Evolutionary conservation across 1,140 invertebrate genomes (phyloP), one percentile per base, ranked within the genome.

Genomic region (Papilio aristodemus): DNA sequence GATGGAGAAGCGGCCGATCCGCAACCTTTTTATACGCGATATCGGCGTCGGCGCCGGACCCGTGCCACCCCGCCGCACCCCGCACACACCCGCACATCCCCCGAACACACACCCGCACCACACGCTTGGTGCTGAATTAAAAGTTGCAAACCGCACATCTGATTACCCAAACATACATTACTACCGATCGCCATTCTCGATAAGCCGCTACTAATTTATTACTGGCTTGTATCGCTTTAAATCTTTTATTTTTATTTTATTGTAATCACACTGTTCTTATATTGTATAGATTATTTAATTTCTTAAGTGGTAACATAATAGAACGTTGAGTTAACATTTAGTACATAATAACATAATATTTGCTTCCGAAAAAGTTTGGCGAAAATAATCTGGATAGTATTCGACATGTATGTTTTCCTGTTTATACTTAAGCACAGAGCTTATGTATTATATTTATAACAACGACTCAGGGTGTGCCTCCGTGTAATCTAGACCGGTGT

Each of bases 1-100:
- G 85, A 89, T 89, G 86, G 83, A 87, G 80, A 67, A 89, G 79
- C 87, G 86, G 87, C 84, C 88, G 87, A 89, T 90, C 87, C 87
- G 82, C 88, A 90, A 88, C 87, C 82, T 91, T 91, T 91, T 91
- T 91, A 89, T 90, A 86, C 80, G 78, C 81, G 81, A 84, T 86
- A 87, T 87, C 84, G 82, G 84, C 78, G 76, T 81, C 79, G 78
- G 73, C 80, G 77, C 84, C 80, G 86, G 85, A 84, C 60, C 74
- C 80, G 72, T 75, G 67, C 74, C 27, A 32, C 68, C 70, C 67
- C 36, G 68, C 70, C 60, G 73, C 70, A 75, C 74, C 76, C 67
- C 78, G 78, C 14, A 60, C 13, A 13, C 10, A 39, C 38, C 37
- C 39, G 39, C 39, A 41, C 39, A n/a, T 41, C 60, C 73, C 81